phyloP scores from a whole-genome alignment of 2,797 vertebrate species.

The Triplophysa yarkandensis region DNA sequence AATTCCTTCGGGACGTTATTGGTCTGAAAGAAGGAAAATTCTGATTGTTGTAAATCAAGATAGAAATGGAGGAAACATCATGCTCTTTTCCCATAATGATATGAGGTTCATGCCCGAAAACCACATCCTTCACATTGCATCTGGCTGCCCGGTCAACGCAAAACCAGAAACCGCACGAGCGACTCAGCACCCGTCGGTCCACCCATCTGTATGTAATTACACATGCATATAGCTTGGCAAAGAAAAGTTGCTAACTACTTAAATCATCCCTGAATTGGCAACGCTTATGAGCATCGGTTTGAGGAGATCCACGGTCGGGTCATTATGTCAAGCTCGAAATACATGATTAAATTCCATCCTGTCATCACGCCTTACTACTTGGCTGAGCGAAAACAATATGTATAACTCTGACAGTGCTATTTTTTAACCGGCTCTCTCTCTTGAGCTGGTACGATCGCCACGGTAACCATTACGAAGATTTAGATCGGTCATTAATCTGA shows the following conservation, averaged over 20 bases:
- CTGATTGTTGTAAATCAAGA: conserved; percentile 44
- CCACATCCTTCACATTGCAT: conserved; percentile 57
- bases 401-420: conserved; percentile 17
- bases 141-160: conserved; percentile 52
- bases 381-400: conserved; percentile 39
- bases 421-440: conserved; percentile 4
- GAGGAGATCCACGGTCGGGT: conserved; percentile 37
- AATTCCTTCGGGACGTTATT: conserved; percentile 34
- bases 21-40: conserved; percentile 37
- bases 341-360: conserved; percentile 44
- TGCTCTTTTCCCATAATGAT: conserved; percentile 52
- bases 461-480: conserved; percentile 35
- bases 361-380: conserved; percentile 43
- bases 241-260: conserved; percentile 49
- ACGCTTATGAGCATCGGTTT: conserved; percentile 40
- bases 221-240: conserved; percentile 45
- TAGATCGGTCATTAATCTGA: conserved; percentile 20
- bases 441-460: conserved; percentile 17
- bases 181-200: conserved; percentile 53
- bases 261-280: conserved; percentile 52
- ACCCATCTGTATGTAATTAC: conserved; percentile 54
- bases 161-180: conserved; percentile 54
- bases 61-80: conserved; percentile 44
- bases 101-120: conserved; percentile 53
- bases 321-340: conserved; percentile 40